phyloP scores from a whole-genome alignment of 1,140 invertebrate species.

The Formica selysi region DNA sequence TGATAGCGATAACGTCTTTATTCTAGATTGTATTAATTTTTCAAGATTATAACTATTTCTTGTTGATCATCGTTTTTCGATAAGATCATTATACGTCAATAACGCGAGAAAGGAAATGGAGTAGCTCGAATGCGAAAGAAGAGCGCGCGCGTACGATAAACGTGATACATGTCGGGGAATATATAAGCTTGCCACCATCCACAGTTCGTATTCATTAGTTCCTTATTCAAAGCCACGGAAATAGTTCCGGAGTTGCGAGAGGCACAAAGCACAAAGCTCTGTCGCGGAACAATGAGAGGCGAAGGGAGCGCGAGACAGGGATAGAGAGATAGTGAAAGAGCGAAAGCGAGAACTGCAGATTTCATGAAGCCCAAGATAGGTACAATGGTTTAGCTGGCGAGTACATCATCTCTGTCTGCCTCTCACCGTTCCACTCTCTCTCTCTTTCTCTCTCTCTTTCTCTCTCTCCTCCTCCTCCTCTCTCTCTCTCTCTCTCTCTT shows the following conservation, averaged over 20 bases:
- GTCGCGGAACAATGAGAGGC: slow-evolving; percentile 85
- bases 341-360: slow-evolving; percentile 82
- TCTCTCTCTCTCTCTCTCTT: too few species aligned
- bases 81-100: slow-evolving; percentile 38
- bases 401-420: slow-evolving; percentile 70
- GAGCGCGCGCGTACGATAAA: slow-evolving; percentile 69
- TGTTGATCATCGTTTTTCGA: slow-evolving; percentile 46
- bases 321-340: slow-evolving; percentile 74
- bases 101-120: slow-evolving; percentile 45
- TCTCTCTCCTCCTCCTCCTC: slow-evolving; percentile 63
- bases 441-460: slow-evolving; percentile 61
- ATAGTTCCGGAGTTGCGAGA: slow-evolving; percentile 85
- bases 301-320: slow-evolving; percentile 67
- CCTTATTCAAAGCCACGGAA: slow-evolving; percentile 85
- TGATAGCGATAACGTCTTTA: background rate
- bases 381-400: slow-evolving; percentile 84
- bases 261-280: slow-evolving; percentile 86
- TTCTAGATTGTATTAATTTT: background rate
- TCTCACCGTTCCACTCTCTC: slow-evolving; percentile 40
- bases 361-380: slow-evolving; percentile 86
- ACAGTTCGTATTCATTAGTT: slow-evolving; percentile 85
- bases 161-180: slow-evolving; percentile 72
- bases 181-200: slow-evolving; percentile 72
- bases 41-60: background rate
- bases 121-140: slow-evolving; percentile 61